Evolutionary conservation across 2,797 vertebrate species (phyloP).

Genomic region (Sebastes steindachneri): DNA sequence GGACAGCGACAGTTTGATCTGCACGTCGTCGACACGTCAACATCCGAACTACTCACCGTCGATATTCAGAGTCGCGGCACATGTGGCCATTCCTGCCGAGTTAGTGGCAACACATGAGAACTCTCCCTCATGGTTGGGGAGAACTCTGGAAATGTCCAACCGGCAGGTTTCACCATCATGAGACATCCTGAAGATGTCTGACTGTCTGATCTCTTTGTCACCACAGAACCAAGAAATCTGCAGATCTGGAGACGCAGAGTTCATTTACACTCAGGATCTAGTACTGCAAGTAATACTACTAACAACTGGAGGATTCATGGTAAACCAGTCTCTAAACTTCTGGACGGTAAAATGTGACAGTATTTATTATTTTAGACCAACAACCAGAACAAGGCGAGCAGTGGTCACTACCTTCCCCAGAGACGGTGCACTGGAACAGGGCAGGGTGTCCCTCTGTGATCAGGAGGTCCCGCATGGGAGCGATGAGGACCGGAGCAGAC

Average conservation of each 20-base stretch:
- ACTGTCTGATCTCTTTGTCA: slow-evolving; percentile 90
- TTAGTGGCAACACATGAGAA: slow-evolving; percentile 92
- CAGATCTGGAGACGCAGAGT: slow-evolving; percentile 60
- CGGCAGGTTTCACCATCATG: slow-evolving; percentile 91
- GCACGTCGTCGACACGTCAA: rapidly evolving
- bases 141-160: slow-evolving; percentile 89
- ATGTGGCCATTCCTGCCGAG: slow-evolving; percentile 89
- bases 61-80: slow-evolving; percentile 87
- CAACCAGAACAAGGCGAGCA: not conserved
- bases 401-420: slow-evolving; percentile 88
- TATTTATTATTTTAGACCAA: not conserved
- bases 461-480: slow-evolving; percentile 83
- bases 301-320: not conserved
- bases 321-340: not conserved
- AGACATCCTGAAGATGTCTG: slow-evolving; percentile 91
- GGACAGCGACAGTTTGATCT: not conserved
- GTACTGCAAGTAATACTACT: not conserved
- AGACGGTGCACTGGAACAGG: slow-evolving; percentile 88
- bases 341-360: not conserved
- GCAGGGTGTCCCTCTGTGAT: slow-evolving; percentile 87
- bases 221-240: slow-evolving; percentile 91
- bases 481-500: slow-evolving; percentile 86
- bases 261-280: not conserved
- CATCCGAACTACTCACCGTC: slow-evolving; percentile 85
- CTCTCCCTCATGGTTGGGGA: slow-evolving; percentile 87